Base-by-base conservation (phyloP, 2,888 invertebrate genomes). In the Amiota mariae region DNA sequence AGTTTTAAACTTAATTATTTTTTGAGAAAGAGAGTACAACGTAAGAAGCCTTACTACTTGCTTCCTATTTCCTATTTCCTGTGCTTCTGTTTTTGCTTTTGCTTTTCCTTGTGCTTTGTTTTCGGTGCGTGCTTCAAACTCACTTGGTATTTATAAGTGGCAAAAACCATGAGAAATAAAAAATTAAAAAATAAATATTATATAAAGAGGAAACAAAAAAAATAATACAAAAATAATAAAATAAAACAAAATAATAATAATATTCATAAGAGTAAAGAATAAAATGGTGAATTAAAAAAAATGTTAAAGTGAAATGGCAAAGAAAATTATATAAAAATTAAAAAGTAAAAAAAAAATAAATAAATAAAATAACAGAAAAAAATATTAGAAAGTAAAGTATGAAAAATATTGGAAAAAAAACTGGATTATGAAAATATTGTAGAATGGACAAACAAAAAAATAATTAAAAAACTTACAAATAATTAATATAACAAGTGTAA, bases 61-160 rank as follows among this genome's bases (percentile, higher is more conserved):
- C 56, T 74, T 76, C 73, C 73, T 79, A 72, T 77, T 77, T 76
- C 73, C 73, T 79, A 72, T 77, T 77, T 78, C 72, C 78, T 76
- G 78, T 77, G 75, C 8, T 63, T n/a, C 54, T 36, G n/a, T 47
- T 49, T 18, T 46, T 61, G 70, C 71, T 49, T 18, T 46, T 61
- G 70, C 71, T 73, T 57, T 72, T 74, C 71, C 76, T 74, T 79
- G 77, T 73, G 73, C 73, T 71, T 74, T 71, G 70, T 12, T 49
- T 68, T 72, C 61, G 47, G 67, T 73, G 72, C 57, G 77, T 75
- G 80, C 78, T 81, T 82, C 80, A 78, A 85, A 85, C 85, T 36
- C 36, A 36, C 36, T 36, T 36, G 36, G 36, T 36, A 36, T 36
- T 36, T 36, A 36, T 36, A 6, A 36, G 36, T 36, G 36, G 36